Evolutionary conservation across 2,113 vertebrate species (phyloP), one percentile per base, ranked within the genome.

Genomic region (Bos javanicus): DNA sequence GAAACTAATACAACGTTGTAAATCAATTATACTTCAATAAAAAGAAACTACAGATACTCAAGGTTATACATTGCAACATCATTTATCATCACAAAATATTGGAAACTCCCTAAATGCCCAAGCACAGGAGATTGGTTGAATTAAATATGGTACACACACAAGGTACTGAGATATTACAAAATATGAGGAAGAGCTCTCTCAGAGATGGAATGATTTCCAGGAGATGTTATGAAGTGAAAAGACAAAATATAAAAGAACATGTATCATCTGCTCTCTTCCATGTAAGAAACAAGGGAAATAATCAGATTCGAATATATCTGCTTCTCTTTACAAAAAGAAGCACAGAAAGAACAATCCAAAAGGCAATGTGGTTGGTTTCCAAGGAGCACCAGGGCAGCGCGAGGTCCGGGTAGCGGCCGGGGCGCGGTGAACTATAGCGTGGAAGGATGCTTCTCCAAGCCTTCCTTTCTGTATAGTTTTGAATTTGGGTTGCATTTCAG

Each of bases 61-160:
- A 30, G 26, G 46, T 54, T 76, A 84, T 30, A 81, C 50, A 14
- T 0, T 87, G n/a, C 16, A 94, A 50, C 39, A 17, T 56, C 52
- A 83, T 90, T 76, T 80, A 78, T 21, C n/a, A 46, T 39, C 62
- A 50, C 67, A 78, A 85, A 87, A 33, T 76, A 83, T 28, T 46
- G 30, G 90, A 84, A 93, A 71, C 33, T n/a, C 67, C 62, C 81
- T 83, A 88, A 80, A 30, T 84, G 30, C 12, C 90, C 76, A 87
- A 19, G 36, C 57, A 64, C 7, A n/a, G 56, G n/a, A 74, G 13
- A 81, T 21, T 3, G 15, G 16, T 46, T 83, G n/a, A 16, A 23
- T 56, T 62, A 83, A 93, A 62, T 78, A 60, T 30, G 26, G 9
- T 19, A 10, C 7, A 30, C 43, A 56, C 1, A 71, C 13, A 25